phyloP scores from a whole-genome alignment of 2,888 invertebrate species.

The Pharmacophagus antenor region DNA sequence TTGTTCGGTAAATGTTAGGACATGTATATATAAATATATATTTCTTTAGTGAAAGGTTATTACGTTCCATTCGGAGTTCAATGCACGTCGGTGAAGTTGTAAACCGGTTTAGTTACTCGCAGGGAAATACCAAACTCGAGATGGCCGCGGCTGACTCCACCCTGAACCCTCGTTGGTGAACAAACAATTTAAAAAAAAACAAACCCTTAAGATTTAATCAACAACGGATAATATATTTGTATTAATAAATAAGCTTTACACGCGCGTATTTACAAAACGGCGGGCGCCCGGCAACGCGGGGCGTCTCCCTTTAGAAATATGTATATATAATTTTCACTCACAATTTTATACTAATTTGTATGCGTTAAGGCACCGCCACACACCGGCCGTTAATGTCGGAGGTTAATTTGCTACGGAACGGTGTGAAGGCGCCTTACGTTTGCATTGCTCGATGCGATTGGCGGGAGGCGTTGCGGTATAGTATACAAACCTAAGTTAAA shows the following conservation, averaged over 20 bases:
- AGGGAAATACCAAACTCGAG: background rate
- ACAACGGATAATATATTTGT: conserved; percentile 30
- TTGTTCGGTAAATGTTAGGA: background rate
- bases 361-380: conserved; percentile 20
- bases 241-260: conserved; percentile 31
- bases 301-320: conserved; percentile 28
- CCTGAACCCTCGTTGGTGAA: background rate
- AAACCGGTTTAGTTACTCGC: background rate
- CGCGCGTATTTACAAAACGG: conserved; percentile 29
- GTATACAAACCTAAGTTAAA: conserved; percentile 17
- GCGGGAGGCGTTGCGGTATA: conserved; percentile 24
- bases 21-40: background rate
- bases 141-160: background rate
- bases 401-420: background rate
- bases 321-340: conserved; percentile 26
- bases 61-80: background rate
- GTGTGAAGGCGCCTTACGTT: conserved; percentile 14
- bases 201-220: conserved; percentile 28
- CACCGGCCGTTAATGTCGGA: background rate
- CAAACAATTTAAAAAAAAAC: background rate
- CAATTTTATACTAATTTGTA: conserved; percentile 20
- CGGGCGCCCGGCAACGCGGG: background rate
- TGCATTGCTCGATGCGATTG: conserved; percentile 16
- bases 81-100: too few species aligned
- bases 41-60: background rate